These are phyloP conservation scores for Dicrurus megarhynchus DNA, from an alignment of 2,113 vertebrate species.

Conservation along the genomic window DNA sequence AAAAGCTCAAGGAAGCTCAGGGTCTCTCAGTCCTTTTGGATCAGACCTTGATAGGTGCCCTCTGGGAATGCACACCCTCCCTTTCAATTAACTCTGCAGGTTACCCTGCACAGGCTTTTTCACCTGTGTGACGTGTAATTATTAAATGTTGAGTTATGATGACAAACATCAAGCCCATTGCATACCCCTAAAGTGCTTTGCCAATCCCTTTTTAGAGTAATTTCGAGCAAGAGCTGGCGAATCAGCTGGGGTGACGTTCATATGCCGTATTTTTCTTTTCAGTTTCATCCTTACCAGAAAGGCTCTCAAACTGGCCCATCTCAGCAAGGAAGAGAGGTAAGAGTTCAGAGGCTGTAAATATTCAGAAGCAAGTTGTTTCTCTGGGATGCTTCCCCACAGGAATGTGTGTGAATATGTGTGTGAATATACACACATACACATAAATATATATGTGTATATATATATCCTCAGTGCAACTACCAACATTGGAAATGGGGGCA, in stretches of 20 bases:
- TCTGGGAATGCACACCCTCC: not conserved
- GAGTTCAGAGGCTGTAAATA: not conserved
- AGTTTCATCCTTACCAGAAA: slow-evolving; percentile 94
- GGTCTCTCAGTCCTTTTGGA: not conserved
- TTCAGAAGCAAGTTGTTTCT: not conserved
- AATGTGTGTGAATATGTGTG: not conserved
- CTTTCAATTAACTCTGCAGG: not conserved
- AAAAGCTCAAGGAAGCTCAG: not conserved
- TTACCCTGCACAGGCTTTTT: not conserved
- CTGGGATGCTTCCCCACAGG: not conserved
- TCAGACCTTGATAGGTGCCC: not conserved
- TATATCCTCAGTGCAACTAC: not conserved
- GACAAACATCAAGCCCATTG: not conserved
- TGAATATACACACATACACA: not conserved
- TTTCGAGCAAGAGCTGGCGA: not conserved
- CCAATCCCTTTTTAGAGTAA: not conserved
- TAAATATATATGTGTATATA: no score
- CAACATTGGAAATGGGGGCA: not conserved
- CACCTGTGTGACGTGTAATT: not conserved
- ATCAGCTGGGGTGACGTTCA: not conserved
- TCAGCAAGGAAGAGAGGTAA: slow-evolving; percentile 90
- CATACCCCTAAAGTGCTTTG: not conserved
- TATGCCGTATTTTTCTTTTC: not conserved
- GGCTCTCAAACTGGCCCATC: slow-evolving; percentile 76
- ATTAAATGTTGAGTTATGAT: not conserved